These are phyloP conservation scores for Hemicrepidius hirtus DNA, from an alignment of 2,888 invertebrate genomes.

Conservation along the genomic window DNA sequence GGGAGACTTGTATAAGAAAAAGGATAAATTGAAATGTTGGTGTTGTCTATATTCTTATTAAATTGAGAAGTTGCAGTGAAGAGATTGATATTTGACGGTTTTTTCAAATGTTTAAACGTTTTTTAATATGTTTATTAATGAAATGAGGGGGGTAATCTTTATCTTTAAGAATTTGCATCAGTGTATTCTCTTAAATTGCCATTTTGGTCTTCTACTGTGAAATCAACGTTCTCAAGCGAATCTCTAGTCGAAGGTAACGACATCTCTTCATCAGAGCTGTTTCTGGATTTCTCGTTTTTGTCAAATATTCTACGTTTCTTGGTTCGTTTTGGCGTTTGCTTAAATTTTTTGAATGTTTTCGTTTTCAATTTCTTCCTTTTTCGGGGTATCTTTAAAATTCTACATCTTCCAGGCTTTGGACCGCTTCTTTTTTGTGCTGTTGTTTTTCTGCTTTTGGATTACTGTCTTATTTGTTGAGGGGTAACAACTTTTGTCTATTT, in stretches of 20 bases:
- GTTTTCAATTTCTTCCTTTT: neutral
- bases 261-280: neutral
- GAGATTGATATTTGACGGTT: too few relatives aligned
- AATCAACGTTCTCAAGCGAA: neutral
- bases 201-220: conserved; percentile 2
- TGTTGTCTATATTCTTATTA: too few relatives aligned
- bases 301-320: conserved; percentile 11
- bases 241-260: conserved; percentile 1
- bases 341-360: conserved; percentile 12
- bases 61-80: too few relatives aligned
- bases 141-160: too few relatives aligned
- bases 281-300: neutral
- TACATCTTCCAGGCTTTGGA: conserved; percentile 4
- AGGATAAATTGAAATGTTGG: too few relatives aligned
- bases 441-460: conserved; percentile 20
- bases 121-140: too few relatives aligned
- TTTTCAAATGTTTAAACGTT: too few relatives aligned
- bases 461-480: conserved; percentile 23
- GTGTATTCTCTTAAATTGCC: neutral
- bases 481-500: conserved; percentile 12
- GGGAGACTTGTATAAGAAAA: too few relatives aligned
- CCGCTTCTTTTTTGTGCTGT: conserved; percentile 21
- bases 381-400: conserved; percentile 6
- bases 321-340: neutral
- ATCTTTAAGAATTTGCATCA: too few relatives aligned